These are phyloP conservation scores for Nerophis ophidion DNA, from an alignment of 2,113 vertebrate genomes.

Conservation along the genomic window DNA sequence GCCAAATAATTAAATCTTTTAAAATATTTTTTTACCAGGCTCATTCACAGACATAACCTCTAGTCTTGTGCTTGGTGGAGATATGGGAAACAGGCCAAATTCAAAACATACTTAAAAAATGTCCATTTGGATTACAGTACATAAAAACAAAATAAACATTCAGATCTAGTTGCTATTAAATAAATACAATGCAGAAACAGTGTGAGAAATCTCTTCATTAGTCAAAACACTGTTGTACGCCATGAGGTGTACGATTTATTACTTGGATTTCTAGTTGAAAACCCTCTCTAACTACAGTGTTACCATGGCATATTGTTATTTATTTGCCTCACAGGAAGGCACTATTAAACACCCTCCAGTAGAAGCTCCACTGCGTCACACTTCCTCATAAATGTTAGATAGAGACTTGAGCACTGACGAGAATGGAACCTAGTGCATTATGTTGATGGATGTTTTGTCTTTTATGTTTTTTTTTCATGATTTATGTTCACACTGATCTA, in stretches of 20 bases:
- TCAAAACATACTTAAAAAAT: too few relatives aligned
- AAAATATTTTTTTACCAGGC: too few relatives aligned
- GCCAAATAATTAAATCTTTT: too few relatives aligned
- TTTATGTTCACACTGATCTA: constrained; percentile 12
- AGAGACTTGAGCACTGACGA: neutral
- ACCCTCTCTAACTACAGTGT: neutral
- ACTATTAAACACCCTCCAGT: constrained; percentile 24
- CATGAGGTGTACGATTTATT: neutral
- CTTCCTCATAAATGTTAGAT: constrained; percentile 46
- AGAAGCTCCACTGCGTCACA: constrained; percentile 44
- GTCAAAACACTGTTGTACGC: neutral
- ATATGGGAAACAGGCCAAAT: too few relatives aligned
- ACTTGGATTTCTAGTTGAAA: neutral
- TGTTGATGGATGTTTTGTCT: constrained; percentile 1
- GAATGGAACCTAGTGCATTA: constrained; percentile 18
- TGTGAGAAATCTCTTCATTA: neutral
- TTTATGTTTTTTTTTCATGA: neutral
- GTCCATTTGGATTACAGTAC: too few relatives aligned
- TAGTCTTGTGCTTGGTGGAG: too few relatives aligned
- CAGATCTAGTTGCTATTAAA: too few relatives aligned
- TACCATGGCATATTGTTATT: constrained; percentile 13
- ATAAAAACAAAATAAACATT: too few relatives aligned
- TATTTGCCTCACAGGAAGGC: constrained; percentile 44
- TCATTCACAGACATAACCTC: too few relatives aligned
- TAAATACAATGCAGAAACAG: neutral